Percentiles rank a stretch among this genome's conserved stretches.
phyloP scores from a whole-genome alignment of 1,140 invertebrate species.

The Drosophila obscura region DNA sequence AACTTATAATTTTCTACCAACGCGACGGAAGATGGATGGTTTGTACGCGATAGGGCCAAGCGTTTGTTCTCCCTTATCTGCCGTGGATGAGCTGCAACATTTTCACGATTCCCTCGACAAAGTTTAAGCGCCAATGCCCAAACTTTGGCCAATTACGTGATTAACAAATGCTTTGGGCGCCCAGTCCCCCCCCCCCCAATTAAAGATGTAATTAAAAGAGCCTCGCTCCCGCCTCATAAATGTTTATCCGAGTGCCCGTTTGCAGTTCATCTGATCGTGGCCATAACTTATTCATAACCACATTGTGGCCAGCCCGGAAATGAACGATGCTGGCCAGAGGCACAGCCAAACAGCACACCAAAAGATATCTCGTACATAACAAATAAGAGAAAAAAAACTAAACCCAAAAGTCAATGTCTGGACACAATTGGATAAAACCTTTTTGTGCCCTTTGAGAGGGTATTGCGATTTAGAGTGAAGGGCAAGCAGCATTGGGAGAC shows the following conservation, averaged over 20 bases:
- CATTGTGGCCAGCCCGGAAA: constrained; percentile 13
- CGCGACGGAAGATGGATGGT: constrained; percentile 33
- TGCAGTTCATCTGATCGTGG: constrained; percentile 30
- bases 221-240: not conserved
- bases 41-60: constrained; percentile 14
- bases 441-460: constrained; percentile 10
- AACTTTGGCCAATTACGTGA: constrained; percentile 45
- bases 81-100: constrained; percentile 37
- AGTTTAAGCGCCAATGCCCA: constrained; percentile 18
- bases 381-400: constrained; percentile 19
- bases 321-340: constrained; percentile 11
- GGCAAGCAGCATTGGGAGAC: too few species aligned
- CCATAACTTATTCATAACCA: constrained; percentile 30
- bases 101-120: constrained; percentile 25
- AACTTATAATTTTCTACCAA: constrained; percentile 27
- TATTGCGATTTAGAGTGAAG: too few species aligned
- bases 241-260: constrained; percentile 11
- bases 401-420: constrained; percentile 41
- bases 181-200: constrained; percentile 4
- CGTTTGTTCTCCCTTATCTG: constrained; percentile 23
- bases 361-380: not conserved
- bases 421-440: constrained; percentile 12
- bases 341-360: constrained; percentile 1
- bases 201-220: constrained; percentile 31
- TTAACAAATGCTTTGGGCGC: constrained; percentile 27